Base-by-base conservation (phyloP, 2,113 vertebrate species). In the Thamnaconus septentrionalis region DNA sequence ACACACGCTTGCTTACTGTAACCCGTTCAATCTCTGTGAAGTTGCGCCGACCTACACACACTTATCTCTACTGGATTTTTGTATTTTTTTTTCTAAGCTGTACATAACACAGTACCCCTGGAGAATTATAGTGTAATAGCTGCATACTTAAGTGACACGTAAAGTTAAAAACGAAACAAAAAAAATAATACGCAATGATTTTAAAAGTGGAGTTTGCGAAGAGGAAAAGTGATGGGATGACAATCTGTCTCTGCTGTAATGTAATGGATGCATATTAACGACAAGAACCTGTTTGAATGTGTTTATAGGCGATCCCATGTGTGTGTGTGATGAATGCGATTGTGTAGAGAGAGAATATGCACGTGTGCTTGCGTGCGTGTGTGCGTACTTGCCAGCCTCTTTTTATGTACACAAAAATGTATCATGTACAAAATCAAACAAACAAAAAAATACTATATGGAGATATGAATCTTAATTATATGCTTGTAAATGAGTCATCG, bases 401-500 rank as follows among this genome's bases (percentile, higher is more conserved):
- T 31, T 93, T 85, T 93, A 76, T 92, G 88, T 89, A 90, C 18
- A 50, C 84, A 90, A 84, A 87, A 83, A 87, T 90, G 89, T 91
- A 91, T 91, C 90, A 89, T 92, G 90, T 92, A 92, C 71, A 93
- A 88, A 89, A n/a, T n/a, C n/a, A n/a, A 83, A 48, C 9, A 50
- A 11, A 50, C n/a, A 50, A 11, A 7, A 50, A 50, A 50, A 50
- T 31, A 62, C 58, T 75, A 85, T 93, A 94, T 78, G 87, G 89
- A 93, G 82, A 87, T 85, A 85, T 91, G 91, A 91, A 91, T 93
- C 91, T 93, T 87, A 91, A 92, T 92, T 93, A 94, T 87, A 90
- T 94, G 93, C 93, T 95, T 95, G 91, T 95, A 93, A 94, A 92
- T 93, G 85, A 92, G 87, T 92, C 80, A 90, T 84, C 75, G 62